Percentiles rank a stretch among this genome's conserved stretches.
Conservation (phyloP, 1,140 invertebrate genomes). For the Drosophila gunungcola region DNA sequence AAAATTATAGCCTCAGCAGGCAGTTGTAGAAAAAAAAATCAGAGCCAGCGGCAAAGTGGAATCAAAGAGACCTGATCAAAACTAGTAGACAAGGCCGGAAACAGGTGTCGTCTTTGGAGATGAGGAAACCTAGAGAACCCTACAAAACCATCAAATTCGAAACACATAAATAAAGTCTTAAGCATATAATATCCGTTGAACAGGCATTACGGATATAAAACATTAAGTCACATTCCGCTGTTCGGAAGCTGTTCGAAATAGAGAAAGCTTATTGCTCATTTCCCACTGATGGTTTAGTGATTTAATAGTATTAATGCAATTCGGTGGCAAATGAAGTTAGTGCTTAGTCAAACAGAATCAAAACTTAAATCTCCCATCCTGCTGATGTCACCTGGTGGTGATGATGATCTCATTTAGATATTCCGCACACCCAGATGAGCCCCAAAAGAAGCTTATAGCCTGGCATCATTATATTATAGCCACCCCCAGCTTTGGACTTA, state of each 20-base stretch:
- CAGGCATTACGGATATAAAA: slow-evolving; percentile 18
- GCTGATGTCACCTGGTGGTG: slow-evolving; percentile 22
- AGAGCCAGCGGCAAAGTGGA: slow-evolving; percentile 6
- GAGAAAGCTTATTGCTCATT: slow-evolving; percentile 19
- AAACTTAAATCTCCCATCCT: neutral
- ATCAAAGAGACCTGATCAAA: slow-evolving; percentile 32
- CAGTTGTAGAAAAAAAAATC: slow-evolving; percentile 13
- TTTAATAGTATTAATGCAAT: slow-evolving; percentile 5
- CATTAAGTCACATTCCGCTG: slow-evolving; percentile 20
- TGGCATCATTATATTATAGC: slow-evolving; percentile 16
- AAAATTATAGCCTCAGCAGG: slow-evolving; percentile 59
- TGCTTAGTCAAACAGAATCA: neutral
- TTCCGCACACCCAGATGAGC: slow-evolving; percentile 7
- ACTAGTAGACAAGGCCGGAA: slow-evolving; percentile 63
- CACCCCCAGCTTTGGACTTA: slow-evolving; percentile 14
- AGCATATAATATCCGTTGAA: slow-evolving; percentile 22
- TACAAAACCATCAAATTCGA: slow-evolving; percentile 2
- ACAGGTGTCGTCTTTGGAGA: slow-evolving; percentile 68
- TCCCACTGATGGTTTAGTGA: slow-evolving; percentile 4
- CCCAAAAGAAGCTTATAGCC: slow-evolving; percentile 30
- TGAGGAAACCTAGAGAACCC: slow-evolving; percentile 14
- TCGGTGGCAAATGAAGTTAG: neutral
- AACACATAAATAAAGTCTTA: slow-evolving; percentile 38
- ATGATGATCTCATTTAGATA: slow-evolving; percentile 28
- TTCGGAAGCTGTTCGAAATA: neutral